Percentiles rank a stretch among this genome's conserved stretches.
Evolutionary conservation across 2,888 invertebrate genomes (phyloP).

Genomic region (Auanema freiburgensis): DNA sequence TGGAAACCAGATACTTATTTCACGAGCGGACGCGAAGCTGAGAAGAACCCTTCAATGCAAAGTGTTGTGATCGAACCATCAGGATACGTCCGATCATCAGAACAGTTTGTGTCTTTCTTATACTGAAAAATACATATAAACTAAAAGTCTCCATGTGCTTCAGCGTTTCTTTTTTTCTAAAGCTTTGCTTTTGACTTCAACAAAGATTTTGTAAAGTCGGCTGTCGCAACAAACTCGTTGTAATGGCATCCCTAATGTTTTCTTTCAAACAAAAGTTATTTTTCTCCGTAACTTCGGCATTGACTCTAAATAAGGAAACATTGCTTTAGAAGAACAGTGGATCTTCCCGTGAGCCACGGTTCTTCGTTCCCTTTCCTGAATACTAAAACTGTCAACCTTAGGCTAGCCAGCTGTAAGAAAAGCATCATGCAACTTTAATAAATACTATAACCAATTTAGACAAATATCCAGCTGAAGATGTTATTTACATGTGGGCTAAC

Average conservation of each 20-base stretch:
- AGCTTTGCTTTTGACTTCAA: conserved; percentile 1
- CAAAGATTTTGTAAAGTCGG: background rate
- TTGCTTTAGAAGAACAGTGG: conserved; percentile 32
- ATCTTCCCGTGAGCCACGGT: conserved; percentile 39
- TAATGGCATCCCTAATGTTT: background rate
- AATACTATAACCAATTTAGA: conserved; percentile 26
- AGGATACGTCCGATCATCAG: conserved; percentile 52
- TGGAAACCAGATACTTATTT: conserved; percentile 63
- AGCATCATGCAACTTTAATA: background rate
- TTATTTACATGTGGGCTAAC: conserved; percentile 63
- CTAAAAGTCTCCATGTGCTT: background rate
- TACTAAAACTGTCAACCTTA: conserved; percentile 36
- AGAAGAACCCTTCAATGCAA: background rate
- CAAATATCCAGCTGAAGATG: conserved; percentile 55
- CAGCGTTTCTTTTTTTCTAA: conserved; percentile 5
- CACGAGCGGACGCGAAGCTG: conserved; percentile 39
- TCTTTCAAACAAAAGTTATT: background rate
- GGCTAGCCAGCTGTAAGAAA: conserved; percentile 43
- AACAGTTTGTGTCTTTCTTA: conserved; percentile 32
- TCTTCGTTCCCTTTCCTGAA: conserved; percentile 46
- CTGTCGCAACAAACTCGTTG: background rate
- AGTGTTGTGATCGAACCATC: conserved; percentile 50
- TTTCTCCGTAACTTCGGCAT: background rate
- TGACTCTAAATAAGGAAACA: background rate
- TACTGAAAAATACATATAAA: background rate